Base-by-base conservation (phyloP, 2,113 vertebrate genomes). In the Odontesthes bonariensis region DNA sequence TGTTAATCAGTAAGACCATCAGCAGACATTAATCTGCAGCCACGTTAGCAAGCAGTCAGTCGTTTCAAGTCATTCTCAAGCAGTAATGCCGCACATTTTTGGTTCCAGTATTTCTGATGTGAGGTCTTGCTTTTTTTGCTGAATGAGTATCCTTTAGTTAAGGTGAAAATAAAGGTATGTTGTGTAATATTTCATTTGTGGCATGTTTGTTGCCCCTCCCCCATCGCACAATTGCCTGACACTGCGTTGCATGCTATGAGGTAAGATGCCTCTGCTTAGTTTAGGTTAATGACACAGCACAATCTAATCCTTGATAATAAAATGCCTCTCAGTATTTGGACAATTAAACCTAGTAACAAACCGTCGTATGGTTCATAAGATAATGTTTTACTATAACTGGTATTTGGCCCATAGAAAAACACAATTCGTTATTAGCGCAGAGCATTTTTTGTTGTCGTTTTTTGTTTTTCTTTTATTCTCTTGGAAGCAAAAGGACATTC, bases 21-120 rank as follows among this genome's bases (percentile, higher is more conserved):
- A 62, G 60, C 23, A 47, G 23, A 31, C 13, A 62, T 33, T 13
- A 20, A 38, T 53, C 35, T 67, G 64, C 23, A 54, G 53, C 51
- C 22, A 8, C 17, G 63, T 7, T 7, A 35, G 40, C 33, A 54
- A 27, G 53, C 8, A 19, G 11, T 67, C 40, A 19, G 16, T 52
- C 20, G 32, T 54, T 67, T 67, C 14, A 31, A 7, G 16, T 55
- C 14, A n/a, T 52, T 67, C 16, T 22, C 10, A 13, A 55, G 16
- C 38, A 67, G 54, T 6, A 67, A 31, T 54, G 53, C 23, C 19
- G 12, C 35, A 23, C 47, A 17, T 13, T 38, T 54, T 38, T 38
- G 35, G 7, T 5, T 53, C 33, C 20, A 19, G n/a, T 53, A 35
- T 53, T 32, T 23, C 33, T 23, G 9, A 6, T 53, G 3, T 17